These are phyloP conservation scores for Myotis lucifugus DNA, from an alignment of 2,113 vertebrate genomes.

Conservation along the genomic window DNA sequence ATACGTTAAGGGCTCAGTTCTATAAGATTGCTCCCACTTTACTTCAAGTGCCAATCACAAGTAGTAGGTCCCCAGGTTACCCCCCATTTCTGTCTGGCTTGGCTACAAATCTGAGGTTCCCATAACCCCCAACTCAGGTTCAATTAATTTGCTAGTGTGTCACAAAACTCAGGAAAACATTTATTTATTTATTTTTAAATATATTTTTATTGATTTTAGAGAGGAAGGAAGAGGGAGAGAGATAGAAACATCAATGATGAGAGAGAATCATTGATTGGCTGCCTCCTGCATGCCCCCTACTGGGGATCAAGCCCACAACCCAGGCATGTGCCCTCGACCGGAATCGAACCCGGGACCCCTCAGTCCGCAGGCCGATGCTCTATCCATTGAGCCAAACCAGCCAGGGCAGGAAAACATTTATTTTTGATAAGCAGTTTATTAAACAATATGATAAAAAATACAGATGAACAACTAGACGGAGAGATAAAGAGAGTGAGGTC, in stretches of 20 bases:
- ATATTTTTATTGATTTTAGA: no score
- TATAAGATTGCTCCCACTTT: neutral
- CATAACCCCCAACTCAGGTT: neutral
- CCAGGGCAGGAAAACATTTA: neutral
- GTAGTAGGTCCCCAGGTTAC: neutral
- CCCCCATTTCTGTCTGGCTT: neutral
- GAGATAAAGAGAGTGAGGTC: neutral
- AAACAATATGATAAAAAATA: neutral
- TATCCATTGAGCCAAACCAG: no score
- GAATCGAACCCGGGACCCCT: no score
- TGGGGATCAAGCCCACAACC: no score
- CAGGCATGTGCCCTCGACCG: no score
- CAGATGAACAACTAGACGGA: neutral
- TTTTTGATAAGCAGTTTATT: neutral
- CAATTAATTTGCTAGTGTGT: neutral
- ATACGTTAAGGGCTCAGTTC: neutral
- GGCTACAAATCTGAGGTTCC: neutral
- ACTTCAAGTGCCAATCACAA: neutral
- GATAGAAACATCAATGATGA: no score
- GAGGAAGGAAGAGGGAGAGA: no score
- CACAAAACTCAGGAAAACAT: neutral
- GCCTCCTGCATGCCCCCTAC: no score
- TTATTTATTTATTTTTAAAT: no score
- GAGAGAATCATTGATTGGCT: no score
- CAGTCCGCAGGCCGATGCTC: no score